A percentile compares a stretch with the other conserved stretches of the same genome.
phyloP scores from a whole-genome alignment of 2,888 invertebrate genomes.

The Heterodera filipjevi region DNA sequence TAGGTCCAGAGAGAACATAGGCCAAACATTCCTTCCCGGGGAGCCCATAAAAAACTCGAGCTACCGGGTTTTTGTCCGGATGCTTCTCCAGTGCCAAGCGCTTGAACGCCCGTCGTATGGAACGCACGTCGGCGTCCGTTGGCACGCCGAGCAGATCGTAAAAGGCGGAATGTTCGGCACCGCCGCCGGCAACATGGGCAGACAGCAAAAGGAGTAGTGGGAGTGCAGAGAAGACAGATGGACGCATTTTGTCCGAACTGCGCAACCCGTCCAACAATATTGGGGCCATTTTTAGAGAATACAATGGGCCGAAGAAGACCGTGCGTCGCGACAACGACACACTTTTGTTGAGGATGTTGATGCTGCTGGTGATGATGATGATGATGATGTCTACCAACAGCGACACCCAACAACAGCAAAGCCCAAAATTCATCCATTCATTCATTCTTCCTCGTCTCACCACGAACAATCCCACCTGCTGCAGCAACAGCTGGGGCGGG shows the following conservation, averaged over 20 bases:
- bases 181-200: not conserved
- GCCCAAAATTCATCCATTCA: not conserved
- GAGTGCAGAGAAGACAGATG: not conserved
- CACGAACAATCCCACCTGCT: not conserved
- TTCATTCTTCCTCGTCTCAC: not conserved
- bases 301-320: too few species aligned
- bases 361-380: not conserved
- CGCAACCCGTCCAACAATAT: not conserved
- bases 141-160: slow-evolving; percentile 76
- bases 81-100: slow-evolving; percentile 77
- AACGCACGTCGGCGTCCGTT: slow-evolving; percentile 74
- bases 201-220: not conserved
- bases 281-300: not conserved
- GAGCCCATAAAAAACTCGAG: too few species aligned
- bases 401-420: too few species aligned
- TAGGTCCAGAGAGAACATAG: too few species aligned
- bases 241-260: not conserved
- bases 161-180: slow-evolving; percentile 36
- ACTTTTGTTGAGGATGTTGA: too few species aligned
- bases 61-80: slow-evolving; percentile 75
- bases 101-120: slow-evolving; percentile 80
- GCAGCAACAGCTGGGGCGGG: not conserved
- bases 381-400: too few species aligned
- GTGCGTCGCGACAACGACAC: too few species aligned
- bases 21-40: too few species aligned